A percentile compares a stretch with the other conserved stretches of the same genome.
phyloP scores from a whole-genome alignment of 2,797 vertebrate genomes.

The Pseudochaenichthys georgianus region DNA sequence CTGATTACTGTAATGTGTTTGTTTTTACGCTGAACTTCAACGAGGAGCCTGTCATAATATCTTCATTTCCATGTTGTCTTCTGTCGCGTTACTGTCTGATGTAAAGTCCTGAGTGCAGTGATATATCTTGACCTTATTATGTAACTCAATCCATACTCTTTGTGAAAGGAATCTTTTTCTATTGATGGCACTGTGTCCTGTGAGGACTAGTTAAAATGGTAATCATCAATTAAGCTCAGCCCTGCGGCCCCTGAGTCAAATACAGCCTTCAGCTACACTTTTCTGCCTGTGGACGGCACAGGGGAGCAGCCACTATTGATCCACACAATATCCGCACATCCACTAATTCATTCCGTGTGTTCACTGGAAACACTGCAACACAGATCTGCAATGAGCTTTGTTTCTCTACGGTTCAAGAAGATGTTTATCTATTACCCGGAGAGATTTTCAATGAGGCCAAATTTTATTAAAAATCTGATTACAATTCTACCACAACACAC shows the following conservation, averaged over 20 bases:
- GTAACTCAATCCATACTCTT: constrained; percentile 46
- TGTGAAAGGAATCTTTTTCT: constrained; percentile 26
- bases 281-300: constrained; percentile 36
- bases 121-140: constrained; percentile 17
- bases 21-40: neutral
- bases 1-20: too few species aligned
- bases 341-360: constrained; percentile 45
- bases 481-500: constrained; percentile 36
- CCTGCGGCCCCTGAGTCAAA: constrained; percentile 44
- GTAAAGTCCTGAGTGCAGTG: constrained; percentile 7
- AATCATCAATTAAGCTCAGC: constrained; percentile 51
- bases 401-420: constrained; percentile 29
- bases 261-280: constrained; percentile 47
- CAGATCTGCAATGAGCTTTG: constrained; percentile 3
- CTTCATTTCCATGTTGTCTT: neutral
- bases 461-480: constrained; percentile 70
- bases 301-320: constrained; percentile 59
- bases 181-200: constrained; percentile 42
- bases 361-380: constrained; percentile 18
- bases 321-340: constrained; percentile 34
- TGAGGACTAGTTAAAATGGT: constrained; percentile 62
- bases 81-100: constrained; percentile 1
- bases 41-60: neutral
- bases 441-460: constrained; percentile 51
- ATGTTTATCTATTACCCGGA: constrained; percentile 34